Base-by-base conservation (phyloP, 2,888 invertebrate species). In the Plagiodera versicolora region DNA sequence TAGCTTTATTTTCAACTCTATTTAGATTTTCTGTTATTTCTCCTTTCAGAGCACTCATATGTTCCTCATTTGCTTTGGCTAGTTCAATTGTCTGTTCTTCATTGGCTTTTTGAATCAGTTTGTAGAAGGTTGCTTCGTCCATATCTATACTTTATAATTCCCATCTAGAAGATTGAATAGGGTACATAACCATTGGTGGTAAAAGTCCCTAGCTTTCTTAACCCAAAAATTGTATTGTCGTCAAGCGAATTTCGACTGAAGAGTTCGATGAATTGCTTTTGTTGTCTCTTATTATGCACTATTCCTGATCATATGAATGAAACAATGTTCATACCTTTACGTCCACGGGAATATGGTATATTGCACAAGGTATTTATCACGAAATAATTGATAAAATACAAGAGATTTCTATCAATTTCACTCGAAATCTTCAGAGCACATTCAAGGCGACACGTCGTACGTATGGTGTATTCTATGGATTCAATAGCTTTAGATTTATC, bases 11-110 rank as follows among this genome's bases (percentile, higher is more conserved):
- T 32, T 50, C 50, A 30, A 50, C 30, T 30, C 10, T 16, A 14
- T 30, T 50, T 17, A 30, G 32, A 2, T 24, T 50, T 6, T 30
- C 32, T 20, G 17, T 14, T 50, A 50, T 50, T 30, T 50, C 50
- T 9, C 10, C 50, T 50, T 50, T 50, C 50, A 50, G 32, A 11
- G 16, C 16, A 30, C 32, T 50, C 17, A 50, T 14, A 2, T 50
- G 50, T 30, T 50, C 50, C 50, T 32, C 50, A 50, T 30, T 50
- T 8, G 32, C 50, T 30, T 50, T 32, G n/a, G 50, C 50, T n/a
- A 50, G 50, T 39, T 39, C 14, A 3, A 14, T 6, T 14, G 39
- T 39, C 14, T 39, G 39, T 39, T 39, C 14, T 39, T 28, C 24
- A 48, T 49, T 28, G 10, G 28, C 20, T 48, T 48, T 19, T 48